Evolutionary conservation across 2,797 vertebrate genomes (phyloP), one percentile per base, ranked within the genome.

Genomic region (Heterohyrax brucei): DNA sequence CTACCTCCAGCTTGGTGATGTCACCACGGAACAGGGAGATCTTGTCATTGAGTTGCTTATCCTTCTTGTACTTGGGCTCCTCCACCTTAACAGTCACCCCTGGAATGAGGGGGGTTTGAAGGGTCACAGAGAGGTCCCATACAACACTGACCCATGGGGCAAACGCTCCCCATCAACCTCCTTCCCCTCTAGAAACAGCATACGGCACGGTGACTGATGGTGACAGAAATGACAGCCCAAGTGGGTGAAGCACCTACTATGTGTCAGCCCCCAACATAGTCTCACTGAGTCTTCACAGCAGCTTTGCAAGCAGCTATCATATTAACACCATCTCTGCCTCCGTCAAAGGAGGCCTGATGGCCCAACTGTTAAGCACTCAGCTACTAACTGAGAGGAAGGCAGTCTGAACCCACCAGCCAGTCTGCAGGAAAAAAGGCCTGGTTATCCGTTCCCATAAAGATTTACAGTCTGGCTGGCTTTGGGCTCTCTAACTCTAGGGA

Each of bases 1-100:
- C 99, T 28, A 99, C 98, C 98, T 99, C 99, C 98, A 99, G 97
- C 94, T 98, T 99, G 88, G 99, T 99, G 98, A 99, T 99, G 94
- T 99, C 99, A 0, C 99, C 99, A 0, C 98, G 98, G 97, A 99
- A 98, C 77, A 99, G 92, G 7, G 99, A 99, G 96, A 99, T 98
- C 98, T 99, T 99, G 95, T 98, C 96, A 30, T 99, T 99, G 96
- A 99, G 97, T 61, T 98, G 95, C 19, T 98, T 98, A 82, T 98
- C 98, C 61, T 98, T 98, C 77, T 98, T 97, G 79, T 97, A 98
- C 75, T 97, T 95, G 30, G 97, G 79, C 19, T 97, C 97, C 66
- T 98, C 98, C 8, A 95, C 97, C 61, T 97, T 98, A 26, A 26
- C 26, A 0, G 82, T 2, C 44, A 88, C 28, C n/a, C 91, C 98